Evolutionary conservation across 1,140 invertebrate genomes (phyloP).

Genomic region (Agrypnia vestita): DNA sequence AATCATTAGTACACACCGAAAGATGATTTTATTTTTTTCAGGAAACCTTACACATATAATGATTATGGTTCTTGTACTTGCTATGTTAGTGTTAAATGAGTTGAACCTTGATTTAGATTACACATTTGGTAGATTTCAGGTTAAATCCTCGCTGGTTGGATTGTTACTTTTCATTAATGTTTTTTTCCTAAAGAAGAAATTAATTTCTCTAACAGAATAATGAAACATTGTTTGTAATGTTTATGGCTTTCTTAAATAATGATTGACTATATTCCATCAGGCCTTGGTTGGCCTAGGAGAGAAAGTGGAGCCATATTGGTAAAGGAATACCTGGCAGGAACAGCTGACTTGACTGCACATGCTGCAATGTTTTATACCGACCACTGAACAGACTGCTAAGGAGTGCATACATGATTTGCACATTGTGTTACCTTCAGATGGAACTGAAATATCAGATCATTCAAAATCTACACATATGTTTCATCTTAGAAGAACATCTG

Average conservation of each 20-base stretch:
- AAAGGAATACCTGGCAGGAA: conserved; percentile 53
- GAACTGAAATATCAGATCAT: not conserved
- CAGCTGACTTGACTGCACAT: conserved; percentile 47
- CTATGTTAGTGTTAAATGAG: conserved; percentile 8
- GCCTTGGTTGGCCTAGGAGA: conserved; percentile 60
- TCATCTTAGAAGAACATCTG: not conserved
- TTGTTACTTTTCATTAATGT: conserved; percentile 21
- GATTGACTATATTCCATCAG: conserved; percentile 60
- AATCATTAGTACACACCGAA: not conserved
- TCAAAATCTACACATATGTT: conserved; percentile 1
- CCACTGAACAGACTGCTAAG: conserved; percentile 17
- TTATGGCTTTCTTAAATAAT: conserved; percentile 45
- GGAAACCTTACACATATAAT: not conserved
- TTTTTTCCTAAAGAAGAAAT: conserved; percentile 33
- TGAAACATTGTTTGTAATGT: conserved; percentile 41
- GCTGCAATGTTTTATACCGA: conserved; percentile 48
- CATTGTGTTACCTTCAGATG: too few species aligned
- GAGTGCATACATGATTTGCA: not conserved
- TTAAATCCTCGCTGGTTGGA: conserved; percentile 9
- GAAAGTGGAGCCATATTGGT: conserved; percentile 58
- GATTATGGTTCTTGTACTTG: conserved; percentile 3
- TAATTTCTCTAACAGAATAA: conserved; percentile 15
- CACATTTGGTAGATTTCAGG: conserved; percentile 28
- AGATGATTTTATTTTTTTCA: conserved; percentile 3
- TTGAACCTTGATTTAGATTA: conserved; percentile 15